Percentiles rank a stretch among this genome's conserved stretches.
Conservation (phyloP, 2,113 vertebrate genomes). For the Delphinapterus leucas region DNA sequence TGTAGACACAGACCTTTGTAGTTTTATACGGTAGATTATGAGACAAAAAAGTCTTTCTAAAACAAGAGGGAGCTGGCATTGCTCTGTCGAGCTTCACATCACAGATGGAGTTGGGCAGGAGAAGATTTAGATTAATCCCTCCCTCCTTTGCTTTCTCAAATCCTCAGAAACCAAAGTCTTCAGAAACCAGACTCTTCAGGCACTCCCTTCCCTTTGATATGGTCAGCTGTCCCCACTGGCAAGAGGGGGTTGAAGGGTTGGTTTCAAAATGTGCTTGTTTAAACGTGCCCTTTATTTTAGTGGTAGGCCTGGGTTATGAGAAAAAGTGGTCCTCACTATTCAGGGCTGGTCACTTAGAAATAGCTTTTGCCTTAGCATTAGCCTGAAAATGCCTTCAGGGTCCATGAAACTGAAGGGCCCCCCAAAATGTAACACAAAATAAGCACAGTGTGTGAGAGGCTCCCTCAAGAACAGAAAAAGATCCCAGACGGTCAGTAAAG, state of each 20-base stretch:
- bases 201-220: conserved; percentile 36
- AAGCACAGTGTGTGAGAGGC: background rate
- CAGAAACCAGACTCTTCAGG: background rate
- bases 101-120: background rate
- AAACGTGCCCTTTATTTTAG: background rate
- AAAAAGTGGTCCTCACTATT: background rate
- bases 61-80: background rate
- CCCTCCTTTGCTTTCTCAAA: background rate
- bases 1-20: conserved; percentile 53
- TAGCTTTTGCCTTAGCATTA: background rate
- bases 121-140: conserved; percentile 5
- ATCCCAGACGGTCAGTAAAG: background rate
- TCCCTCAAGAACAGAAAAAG: background rate
- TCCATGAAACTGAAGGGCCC: background rate
- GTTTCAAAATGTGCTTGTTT: background rate
- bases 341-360: background rate
- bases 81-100: background rate
- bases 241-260: background rate
- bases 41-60: conserved; percentile 39
- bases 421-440: background rate
- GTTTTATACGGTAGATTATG: conserved; percentile 40
- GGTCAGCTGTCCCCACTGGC: conserved; percentile 23
- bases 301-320: background rate
- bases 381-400: background rate
- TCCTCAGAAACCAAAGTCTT: conserved; percentile 18